Evolutionary conservation across 2,113 vertebrate species (phyloP).

Genomic region (Syngnathus scovelli): DNA sequence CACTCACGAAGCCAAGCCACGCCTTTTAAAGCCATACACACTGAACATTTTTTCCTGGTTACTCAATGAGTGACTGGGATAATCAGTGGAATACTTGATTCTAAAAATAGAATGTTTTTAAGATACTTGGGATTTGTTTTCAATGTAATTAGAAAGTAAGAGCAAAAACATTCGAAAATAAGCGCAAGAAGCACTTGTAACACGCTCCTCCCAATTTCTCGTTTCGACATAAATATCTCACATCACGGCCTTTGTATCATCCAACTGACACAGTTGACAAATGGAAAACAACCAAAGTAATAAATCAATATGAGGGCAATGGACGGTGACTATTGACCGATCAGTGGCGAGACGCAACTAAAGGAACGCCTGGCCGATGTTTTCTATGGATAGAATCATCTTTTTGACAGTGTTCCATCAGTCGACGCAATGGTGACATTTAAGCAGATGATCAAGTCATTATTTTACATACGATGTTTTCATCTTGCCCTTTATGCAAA

Average conservation of each 20-base stretch:
- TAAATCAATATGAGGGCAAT: background rate
- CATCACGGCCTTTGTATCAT: background rate
- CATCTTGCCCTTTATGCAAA: background rate
- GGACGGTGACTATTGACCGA: background rate
- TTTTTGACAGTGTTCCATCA: background rate
- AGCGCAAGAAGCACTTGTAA: background rate
- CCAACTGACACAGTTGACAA: background rate
- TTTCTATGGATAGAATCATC: background rate
- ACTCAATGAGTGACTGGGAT: background rate
- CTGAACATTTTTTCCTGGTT: background rate
- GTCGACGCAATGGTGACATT: background rate
- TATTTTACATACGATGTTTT: background rate
- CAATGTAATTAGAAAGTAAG: too few relatives aligned
- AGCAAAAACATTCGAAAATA: background rate
- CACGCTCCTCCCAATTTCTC: background rate
- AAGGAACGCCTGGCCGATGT: background rate
- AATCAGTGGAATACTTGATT: background rate
- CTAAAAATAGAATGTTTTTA: background rate
- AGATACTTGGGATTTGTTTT: background rate
- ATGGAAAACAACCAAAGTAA: background rate
- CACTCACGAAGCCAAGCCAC: background rate
- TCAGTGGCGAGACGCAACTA: conserved; percentile 5
- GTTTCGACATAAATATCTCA: background rate
- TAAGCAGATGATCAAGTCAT: background rate
- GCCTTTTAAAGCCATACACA: background rate